These are phyloP conservation scores for Platypus cylindrus DNA, from an alignment of 2,888 invertebrate species.

Conservation along the genomic window DNA sequence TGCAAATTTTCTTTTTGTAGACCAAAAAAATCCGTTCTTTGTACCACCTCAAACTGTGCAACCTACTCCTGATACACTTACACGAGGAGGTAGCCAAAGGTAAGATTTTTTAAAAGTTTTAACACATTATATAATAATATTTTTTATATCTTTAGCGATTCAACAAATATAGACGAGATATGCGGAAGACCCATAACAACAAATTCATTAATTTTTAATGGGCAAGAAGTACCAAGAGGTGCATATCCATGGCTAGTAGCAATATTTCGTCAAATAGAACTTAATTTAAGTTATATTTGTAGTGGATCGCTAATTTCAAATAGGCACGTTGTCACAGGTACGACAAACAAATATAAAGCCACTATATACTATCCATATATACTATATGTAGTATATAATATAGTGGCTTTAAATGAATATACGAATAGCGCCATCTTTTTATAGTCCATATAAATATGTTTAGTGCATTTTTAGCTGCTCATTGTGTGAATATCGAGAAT, in stretches of 20 bases:
- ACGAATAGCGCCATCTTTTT: too few species aligned
- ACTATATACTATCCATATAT: not conserved
- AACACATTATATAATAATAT: not conserved
- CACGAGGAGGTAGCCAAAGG: conserved; percentile 3
- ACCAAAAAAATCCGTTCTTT: too few species aligned
- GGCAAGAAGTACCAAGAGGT: conserved; percentile 24
- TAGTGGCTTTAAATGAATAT: too few species aligned
- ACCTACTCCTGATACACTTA: conserved; percentile 4
- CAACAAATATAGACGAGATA: conserved; percentile 10
- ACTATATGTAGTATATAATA: too few species aligned
- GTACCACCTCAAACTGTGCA: too few species aligned
- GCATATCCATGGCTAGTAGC: conserved; percentile 34
- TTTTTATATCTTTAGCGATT: conserved; percentile 3
- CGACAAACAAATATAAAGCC: not conserved
- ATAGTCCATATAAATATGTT: too few species aligned
- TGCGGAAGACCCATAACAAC: conserved; percentile 27
- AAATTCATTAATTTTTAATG: conserved; percentile 28
- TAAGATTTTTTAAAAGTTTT: not conserved
- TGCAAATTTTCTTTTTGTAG: too few species aligned
- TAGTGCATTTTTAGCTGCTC: conserved; percentile 25
- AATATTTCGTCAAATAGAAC: conserved; percentile 27
- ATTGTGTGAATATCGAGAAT: conserved; percentile 24
- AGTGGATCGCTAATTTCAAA: conserved; percentile 30
- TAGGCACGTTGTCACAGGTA: conserved; percentile 31
- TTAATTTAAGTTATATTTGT: conserved; percentile 30